Evolutionary conservation across 2,113 vertebrate species (phyloP), one percentile per base, ranked within the genome.

Genomic region (Orthochromis malagaraziensis): DNA sequence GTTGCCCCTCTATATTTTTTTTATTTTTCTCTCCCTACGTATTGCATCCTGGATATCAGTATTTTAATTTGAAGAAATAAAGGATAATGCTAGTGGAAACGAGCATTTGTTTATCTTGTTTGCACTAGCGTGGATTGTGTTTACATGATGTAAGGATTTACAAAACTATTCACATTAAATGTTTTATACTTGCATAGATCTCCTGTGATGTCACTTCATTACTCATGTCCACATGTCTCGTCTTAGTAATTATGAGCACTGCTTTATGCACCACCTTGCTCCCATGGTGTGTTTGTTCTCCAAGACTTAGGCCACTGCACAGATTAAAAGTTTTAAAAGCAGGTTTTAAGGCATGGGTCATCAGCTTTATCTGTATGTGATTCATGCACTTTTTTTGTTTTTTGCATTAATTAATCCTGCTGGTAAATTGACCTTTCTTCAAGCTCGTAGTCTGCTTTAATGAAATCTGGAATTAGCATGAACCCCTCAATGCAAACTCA

Each of bases 171-270:
- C 7, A 42, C 26, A 82, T 89, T 47, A 85, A 90, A 91, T 38
- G 47, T 84, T 81, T 77, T 82, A 84, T 80, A 26, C 26, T n/a
- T 3, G 35, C 83, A 79, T 89, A 87, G 26, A 85, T 92, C 79
- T 87, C 14, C 31, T 68, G 60, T 91, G 88, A 95, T 91, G 90
- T 95, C 92, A 95, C 70, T 65, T 60, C 49, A 90, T 94, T 94
- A 91, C 89, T 93, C 90, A 87, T 70, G 35, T 79, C 75, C 89
- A 92, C 88, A 84, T 89, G 88, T 90, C 81, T 79, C 12, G 73
- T 92, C 82, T 89, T 47, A 55, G 85, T 88, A 70, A 89, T 55
- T 79, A 73, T 13, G 14, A 55, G 9, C 55, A 26, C 45, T 80
- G 73, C 33, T 75, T 35, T 82, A 47, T 87, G 49, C 29, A 55